phyloP scores from a whole-genome alignment of 1,140 invertebrate species.

The Trialeurodes vaporariorum region DNA sequence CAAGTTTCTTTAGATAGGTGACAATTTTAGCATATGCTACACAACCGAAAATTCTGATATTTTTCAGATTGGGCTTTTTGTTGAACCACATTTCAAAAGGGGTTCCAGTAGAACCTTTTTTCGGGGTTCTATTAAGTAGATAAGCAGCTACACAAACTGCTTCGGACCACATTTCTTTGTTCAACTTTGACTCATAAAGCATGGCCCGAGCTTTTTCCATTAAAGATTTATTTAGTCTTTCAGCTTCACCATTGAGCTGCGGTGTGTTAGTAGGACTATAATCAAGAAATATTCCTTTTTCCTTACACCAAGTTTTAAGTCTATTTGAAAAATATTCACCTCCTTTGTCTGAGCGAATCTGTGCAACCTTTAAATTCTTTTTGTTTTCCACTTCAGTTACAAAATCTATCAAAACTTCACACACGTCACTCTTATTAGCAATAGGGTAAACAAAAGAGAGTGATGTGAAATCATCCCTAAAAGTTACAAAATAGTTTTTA shows the following conservation, averaged over 20 bases:
- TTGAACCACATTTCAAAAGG: slow-evolving; percentile 10
- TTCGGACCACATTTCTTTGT: slow-evolving; percentile 28
- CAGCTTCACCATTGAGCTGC: slow-evolving; percentile 30
- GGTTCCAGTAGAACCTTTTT: background rate
- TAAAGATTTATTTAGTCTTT: slow-evolving; percentile 30
- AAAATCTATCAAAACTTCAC: slow-evolving; percentile 30
- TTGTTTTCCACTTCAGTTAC: slow-evolving; percentile 30
- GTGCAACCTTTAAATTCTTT: slow-evolving; percentile 14
- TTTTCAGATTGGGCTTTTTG: slow-evolving; percentile 6
- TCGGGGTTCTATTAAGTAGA: slow-evolving; percentile 13
- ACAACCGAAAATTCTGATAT: slow-evolving; percentile 11
- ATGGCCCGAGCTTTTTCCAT: slow-evolving; percentile 26
- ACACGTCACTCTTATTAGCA: slow-evolving; percentile 31
- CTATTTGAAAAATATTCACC: slow-evolving; percentile 15
- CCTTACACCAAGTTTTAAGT: slow-evolving; percentile 20
- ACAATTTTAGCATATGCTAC: background rate
- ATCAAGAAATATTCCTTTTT: slow-evolving; percentile 27
- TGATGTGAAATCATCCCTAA: slow-evolving; percentile 32
- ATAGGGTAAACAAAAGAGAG: slow-evolving; percentile 32
- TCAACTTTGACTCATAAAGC: slow-evolving; percentile 23
- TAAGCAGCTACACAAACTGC: slow-evolving; percentile 19
- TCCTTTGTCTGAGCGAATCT: slow-evolving; percentile 14
- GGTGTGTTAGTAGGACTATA: slow-evolving; percentile 26
- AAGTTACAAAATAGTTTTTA: slow-evolving; percentile 29
- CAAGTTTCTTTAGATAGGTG: background rate